Percentiles rank a stretch among this genome's conserved stretches.
These are phyloP conservation scores for Serripes groenlandicus DNA, from an alignment of 2,888 invertebrate genomes.

Conservation along the genomic window DNA sequence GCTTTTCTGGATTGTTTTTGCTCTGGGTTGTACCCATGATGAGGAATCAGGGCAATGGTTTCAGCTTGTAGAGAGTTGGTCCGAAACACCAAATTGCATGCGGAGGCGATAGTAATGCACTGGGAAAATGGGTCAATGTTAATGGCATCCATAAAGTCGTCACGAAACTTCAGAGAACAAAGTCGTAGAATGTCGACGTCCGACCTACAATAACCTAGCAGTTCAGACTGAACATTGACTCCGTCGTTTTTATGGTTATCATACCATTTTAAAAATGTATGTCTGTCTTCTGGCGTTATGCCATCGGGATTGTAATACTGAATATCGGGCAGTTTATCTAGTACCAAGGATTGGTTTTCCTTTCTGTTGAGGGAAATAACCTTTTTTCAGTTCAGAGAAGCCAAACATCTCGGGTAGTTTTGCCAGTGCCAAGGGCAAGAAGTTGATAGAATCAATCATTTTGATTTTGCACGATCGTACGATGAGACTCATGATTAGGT, in stretches of 20 bases:
- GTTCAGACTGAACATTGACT: constrained; percentile 46
- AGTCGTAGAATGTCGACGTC: constrained; percentile 44
- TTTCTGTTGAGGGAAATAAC: constrained; percentile 56
- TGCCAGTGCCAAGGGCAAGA: constrained; percentile 58
- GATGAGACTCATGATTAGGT: constrained; percentile 36
- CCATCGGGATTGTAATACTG: constrained; percentile 27
- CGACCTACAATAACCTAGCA: constrained; percentile 42
- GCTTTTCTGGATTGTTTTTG: constrained; percentile 62
- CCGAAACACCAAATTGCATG: constrained; percentile 49
- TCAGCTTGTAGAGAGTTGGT: constrained; percentile 35
- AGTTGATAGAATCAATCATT: constrained; percentile 59
- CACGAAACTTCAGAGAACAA: constrained; percentile 33
- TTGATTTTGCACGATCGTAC: constrained; percentile 41
- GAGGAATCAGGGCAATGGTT: constrained; percentile 49
- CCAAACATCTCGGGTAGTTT: constrained; percentile 56
- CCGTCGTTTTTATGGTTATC: constrained; percentile 26
- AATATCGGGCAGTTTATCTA: constrained; percentile 32
- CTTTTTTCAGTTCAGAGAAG: constrained; percentile 50
- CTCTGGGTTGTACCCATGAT: constrained; percentile 54
- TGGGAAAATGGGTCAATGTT: constrained; percentile 52
- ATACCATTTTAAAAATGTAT: constrained; percentile 48
- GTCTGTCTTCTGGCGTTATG: constrained; percentile 51
- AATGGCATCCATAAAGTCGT: constrained; percentile 32
- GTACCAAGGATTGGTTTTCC: constrained; percentile 35
- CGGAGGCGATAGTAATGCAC: constrained; percentile 55